phyloP scores from a whole-genome alignment of 35 echinoderm and acorn worm species.

The Acanthaster planci region DNA sequence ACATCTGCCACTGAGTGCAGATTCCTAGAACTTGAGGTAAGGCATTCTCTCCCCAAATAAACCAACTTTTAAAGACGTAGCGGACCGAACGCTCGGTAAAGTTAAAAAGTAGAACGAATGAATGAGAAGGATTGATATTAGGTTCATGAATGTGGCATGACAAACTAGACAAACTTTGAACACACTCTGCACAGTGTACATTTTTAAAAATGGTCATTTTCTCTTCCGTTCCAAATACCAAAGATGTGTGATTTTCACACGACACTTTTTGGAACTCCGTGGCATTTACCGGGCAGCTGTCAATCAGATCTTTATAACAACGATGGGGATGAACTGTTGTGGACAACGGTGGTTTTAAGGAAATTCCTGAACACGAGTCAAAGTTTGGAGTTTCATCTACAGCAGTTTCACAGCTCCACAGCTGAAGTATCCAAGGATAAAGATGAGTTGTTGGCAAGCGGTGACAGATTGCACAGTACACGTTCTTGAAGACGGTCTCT shows the following conservation, averaged over 20 bases:
- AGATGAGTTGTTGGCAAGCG: neutral
- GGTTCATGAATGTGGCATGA: neutral
- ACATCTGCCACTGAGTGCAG: neutral
- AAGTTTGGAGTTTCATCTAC: too few relatives aligned
- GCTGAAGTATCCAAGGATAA: neutral
- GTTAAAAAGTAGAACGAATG: neutral
- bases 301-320: neutral
- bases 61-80: neutral
- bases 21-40: neutral
- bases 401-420: neutral
- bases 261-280: neutral
- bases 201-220: neutral
- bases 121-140: neutral
- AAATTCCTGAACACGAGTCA: neutral
- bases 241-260: neutral
- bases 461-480: neutral
- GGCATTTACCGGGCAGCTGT: neutral
- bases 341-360: neutral
- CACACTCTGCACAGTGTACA: neutral
- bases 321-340: neutral
- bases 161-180: neutral
- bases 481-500: neutral
- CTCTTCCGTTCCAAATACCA: neutral
- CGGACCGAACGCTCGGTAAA: neutral
- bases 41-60: neutral